Evolutionary conservation across 2,113 vertebrate species (phyloP).

Genomic region (Rhadina sibilatrix): DNA sequence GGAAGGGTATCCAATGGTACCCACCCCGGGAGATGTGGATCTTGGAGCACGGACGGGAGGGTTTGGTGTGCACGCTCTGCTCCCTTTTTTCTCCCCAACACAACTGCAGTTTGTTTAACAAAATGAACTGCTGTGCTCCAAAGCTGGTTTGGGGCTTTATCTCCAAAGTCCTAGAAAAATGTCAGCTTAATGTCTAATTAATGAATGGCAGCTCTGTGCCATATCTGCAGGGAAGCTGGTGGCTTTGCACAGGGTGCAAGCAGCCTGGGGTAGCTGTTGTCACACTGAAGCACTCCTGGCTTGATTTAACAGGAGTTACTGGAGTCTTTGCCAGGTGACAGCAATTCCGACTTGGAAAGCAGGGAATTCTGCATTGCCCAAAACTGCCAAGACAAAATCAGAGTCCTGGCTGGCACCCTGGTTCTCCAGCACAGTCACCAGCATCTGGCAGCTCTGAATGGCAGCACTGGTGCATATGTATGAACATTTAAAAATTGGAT

Average conservation of each 20-base stretch:
- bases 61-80: background rate
- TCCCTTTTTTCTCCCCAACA: background rate
- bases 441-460: background rate
- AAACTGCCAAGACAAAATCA: background rate
- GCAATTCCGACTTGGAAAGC: background rate
- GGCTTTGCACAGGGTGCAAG: background rate
- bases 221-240: background rate
- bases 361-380: background rate
- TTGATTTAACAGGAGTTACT: background rate
- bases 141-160: background rate
- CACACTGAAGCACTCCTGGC: background rate
- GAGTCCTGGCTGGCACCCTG: background rate
- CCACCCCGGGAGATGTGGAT: background rate
- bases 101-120: background rate
- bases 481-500: background rate
- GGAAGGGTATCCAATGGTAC: background rate
- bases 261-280: accelerated
- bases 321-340: background rate
- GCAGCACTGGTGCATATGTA: background rate
- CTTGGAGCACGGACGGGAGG: background rate
- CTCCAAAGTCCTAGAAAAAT: background rate
- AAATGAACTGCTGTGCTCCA: background rate
- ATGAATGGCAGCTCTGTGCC: background rate
- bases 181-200: background rate
- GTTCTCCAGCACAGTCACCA: background rate